Conservation (phyloP, 2,797 vertebrate species). For the Streptopelia turtur region DNA sequence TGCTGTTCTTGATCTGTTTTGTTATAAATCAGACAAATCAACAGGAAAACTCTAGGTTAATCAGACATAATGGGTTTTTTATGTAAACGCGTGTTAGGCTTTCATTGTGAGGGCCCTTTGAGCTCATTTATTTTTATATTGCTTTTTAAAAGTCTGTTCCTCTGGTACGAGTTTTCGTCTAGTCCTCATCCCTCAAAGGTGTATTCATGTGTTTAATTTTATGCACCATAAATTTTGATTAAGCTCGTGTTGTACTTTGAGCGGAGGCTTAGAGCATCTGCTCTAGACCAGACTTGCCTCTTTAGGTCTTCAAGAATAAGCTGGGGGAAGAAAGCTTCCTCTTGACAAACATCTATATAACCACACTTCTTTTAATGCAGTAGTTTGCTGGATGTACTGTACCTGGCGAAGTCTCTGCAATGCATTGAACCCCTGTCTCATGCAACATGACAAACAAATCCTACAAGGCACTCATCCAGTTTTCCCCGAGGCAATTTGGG, state of each 20-base stretch:
- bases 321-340: neutral
- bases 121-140: neutral
- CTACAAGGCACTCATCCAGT: too few relatives aligned
- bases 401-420: neutral
- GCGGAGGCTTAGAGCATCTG: neutral
- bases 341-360: neutral
- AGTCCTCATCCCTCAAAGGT: neutral
- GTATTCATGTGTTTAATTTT: neutral
- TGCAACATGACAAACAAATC: neutral
- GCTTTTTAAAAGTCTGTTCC: neutral
- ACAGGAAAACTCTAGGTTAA: neutral
- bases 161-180: neutral
- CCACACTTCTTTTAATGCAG: neutral
- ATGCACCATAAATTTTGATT: neutral
- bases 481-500: neutral
- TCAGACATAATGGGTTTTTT: neutral
- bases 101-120: neutral
- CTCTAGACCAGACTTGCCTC: neutral
- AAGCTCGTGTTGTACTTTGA: neutral
- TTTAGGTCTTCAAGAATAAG: neutral
- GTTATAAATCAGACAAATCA: neutral
- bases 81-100: neutral
- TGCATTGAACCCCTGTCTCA: rapidly evolving
- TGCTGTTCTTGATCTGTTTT: neutral
- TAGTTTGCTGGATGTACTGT: neutral